Base-by-base conservation (phyloP, 1,140 invertebrate species). In the Trachymyrmex septentrionalis region DNA sequence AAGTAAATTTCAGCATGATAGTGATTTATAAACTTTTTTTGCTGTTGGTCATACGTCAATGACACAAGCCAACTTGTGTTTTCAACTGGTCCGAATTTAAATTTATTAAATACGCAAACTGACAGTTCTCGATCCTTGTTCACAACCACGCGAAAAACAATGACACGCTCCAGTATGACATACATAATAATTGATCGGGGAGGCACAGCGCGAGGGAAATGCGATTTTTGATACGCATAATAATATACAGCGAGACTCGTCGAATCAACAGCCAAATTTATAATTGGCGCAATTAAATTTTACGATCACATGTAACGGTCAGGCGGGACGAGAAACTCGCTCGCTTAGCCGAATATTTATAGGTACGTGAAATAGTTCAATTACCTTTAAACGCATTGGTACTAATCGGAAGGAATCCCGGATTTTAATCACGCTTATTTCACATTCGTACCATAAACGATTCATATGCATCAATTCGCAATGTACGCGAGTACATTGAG, bases 241-340 rank as follows among this genome's bases (percentile, higher is more conserved):
- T 82, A 69, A 82, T 72, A 59, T 72, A 59, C 59, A 73, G 38
- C 69, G 80, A 48, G 84, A 67, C 53, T 80, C 57, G 84, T 81
- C 64, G 50, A 81, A 61, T 86, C 75, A 81, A 81, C 27, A 84
- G 64, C 27, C 21, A 69, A 57, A 69, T 82, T 69, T 59, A 38
- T 38, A 57, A 64, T 77, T 76, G 27, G 50, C 30, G 82, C 75
- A 50, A 61, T 86, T 81, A 86, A 81, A 86, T 81, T 59, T 6
- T 50, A 44, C 53, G 76, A 86, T 86, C 38, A 61, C 57, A 34
- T 24, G 21, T 53, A 57, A 63, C 59, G 72, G 34, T 30, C 30
- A 14, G 44, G 24, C 34, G 27, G n/a, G 14, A 30, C 9, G 50
- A 77, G 50, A 19, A 27, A 72, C 4, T 76, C 24, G 21, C 57